These are phyloP conservation scores for Scytalopus superciliaris DNA, from an alignment of 2,113 vertebrate genomes.

Conservation along the genomic window DNA sequence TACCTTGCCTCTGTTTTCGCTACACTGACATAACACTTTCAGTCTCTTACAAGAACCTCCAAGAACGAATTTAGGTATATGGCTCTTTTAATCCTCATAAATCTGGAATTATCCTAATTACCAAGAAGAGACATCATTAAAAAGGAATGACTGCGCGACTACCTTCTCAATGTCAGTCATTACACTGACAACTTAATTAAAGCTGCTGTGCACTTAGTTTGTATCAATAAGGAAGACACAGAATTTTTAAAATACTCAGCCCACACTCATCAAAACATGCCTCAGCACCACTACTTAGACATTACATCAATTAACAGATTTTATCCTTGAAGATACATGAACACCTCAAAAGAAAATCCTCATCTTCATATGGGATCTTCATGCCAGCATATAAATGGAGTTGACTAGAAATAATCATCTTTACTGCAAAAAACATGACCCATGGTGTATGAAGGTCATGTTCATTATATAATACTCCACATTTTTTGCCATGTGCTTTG, in stretches of 20 bases:
- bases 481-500: neutral
- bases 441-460: neutral
- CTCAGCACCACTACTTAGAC: neutral
- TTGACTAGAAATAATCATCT: slow-evolving; percentile 11
- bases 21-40: neutral
- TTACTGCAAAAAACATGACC: neutral
- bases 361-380: neutral
- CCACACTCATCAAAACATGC: neutral
- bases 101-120: slow-evolving; percentile 62
- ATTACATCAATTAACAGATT: slow-evolving; percentile 6
- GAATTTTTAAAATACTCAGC: slow-evolving; percentile 32
- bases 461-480: neutral
- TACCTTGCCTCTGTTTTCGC: neutral
- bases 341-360: slow-evolving; percentile 14
- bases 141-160: slow-evolving; percentile 36
- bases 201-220: slow-evolving; percentile 18
- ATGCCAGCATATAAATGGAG: neutral
- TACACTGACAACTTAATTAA: slow-evolving; percentile 64
- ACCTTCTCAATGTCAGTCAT: slow-evolving; percentile 44
- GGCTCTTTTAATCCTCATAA: slow-evolving; percentile 52
- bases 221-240: slow-evolving; percentile 20
- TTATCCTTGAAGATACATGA: neutral
- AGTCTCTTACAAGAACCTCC: neutral
- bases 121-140: slow-evolving; percentile 25
- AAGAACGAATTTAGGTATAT: slow-evolving; percentile 18